Percentiles rank a stretch among this genome's conserved stretches.
Evolutionary conservation across 2,113 vertebrate genomes (phyloP).

Genomic region (Grus americana): DNA sequence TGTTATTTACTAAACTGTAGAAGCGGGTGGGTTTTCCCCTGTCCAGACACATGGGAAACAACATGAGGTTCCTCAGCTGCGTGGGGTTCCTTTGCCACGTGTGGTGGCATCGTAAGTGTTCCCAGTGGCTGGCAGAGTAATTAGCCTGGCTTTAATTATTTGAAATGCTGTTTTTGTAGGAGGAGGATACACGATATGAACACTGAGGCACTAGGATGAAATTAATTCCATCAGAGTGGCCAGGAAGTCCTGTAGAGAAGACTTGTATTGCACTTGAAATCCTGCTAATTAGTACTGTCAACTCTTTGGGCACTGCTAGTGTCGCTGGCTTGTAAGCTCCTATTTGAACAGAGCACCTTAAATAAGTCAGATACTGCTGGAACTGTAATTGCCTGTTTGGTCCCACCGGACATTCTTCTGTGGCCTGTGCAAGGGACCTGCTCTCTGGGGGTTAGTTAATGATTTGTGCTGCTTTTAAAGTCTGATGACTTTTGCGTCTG

Average conservation of each 20-base stretch:
- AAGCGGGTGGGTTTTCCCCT: not conserved
- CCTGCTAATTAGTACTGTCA: not conserved
- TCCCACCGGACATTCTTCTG: not conserved
- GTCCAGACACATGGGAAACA: not conserved
- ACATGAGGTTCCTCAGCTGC: not conserved
- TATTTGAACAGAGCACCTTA: not conserved
- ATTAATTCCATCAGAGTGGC: slow-evolving; percentile 36
- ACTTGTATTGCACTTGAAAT: not conserved
- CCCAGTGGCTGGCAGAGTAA: slow-evolving; percentile 1
- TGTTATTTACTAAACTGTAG: not conserved
- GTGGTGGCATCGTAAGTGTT: not conserved
- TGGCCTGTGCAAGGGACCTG: not conserved
- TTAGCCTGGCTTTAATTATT: slow-evolving; percentile 60
- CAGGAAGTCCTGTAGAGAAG: slow-evolving; percentile 14
- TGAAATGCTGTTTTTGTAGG: slow-evolving; percentile 11
- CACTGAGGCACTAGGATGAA: slow-evolving; percentile 35
- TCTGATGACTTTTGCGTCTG: not conserved
- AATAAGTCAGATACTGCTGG: not conserved
- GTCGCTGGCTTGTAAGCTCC: not conserved
- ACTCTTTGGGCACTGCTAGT: not conserved
- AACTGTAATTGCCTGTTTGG: not conserved
- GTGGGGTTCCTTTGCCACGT: not conserved
- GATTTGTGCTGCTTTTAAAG: not conserved
- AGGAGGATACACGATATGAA: not conserved
- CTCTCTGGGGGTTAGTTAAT: not conserved